Percentiles rank a stretch among this genome's conserved stretches.
phyloP scores from a whole-genome alignment of 2,797 vertebrate species.

The Bucorvus abyssinicus region DNA sequence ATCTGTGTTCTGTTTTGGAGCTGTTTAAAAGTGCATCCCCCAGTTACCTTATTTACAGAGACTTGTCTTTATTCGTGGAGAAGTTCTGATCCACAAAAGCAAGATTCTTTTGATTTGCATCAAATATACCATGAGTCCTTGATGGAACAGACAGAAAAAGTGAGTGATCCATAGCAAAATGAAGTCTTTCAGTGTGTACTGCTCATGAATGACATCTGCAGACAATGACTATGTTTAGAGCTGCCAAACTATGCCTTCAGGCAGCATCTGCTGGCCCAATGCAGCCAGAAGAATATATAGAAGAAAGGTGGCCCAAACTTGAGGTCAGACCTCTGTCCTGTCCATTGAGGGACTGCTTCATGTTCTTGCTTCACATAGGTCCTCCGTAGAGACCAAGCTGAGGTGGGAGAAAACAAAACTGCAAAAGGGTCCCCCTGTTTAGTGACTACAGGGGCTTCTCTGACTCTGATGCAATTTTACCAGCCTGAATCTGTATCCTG shows the following conservation, averaged over 20 bases:
- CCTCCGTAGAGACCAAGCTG: neutral
- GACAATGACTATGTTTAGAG: neutral
- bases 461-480: neutral
- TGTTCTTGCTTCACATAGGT: neutral
- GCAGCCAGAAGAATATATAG: neutral
- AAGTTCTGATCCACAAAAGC: neutral
- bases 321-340: neutral
- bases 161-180: neutral
- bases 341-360: neutral
- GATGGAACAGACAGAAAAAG: neutral
- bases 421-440: too few species aligned
- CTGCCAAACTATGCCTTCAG: neutral
- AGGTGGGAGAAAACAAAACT: neutral
- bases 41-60: neutral
- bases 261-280: neutral
- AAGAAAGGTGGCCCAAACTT: neutral
- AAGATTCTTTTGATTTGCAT: neutral
- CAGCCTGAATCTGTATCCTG: neutral
- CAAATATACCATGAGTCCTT: neutral
- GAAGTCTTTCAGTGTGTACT: neutral
- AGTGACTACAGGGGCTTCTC: neutral
- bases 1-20: neutral
- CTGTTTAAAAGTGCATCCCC: neutral
- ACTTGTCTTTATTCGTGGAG: neutral
- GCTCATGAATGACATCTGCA: neutral